phyloP scores from a whole-genome alignment of 2,113 vertebrate species.

The Eupsittula cactorum region DNA sequence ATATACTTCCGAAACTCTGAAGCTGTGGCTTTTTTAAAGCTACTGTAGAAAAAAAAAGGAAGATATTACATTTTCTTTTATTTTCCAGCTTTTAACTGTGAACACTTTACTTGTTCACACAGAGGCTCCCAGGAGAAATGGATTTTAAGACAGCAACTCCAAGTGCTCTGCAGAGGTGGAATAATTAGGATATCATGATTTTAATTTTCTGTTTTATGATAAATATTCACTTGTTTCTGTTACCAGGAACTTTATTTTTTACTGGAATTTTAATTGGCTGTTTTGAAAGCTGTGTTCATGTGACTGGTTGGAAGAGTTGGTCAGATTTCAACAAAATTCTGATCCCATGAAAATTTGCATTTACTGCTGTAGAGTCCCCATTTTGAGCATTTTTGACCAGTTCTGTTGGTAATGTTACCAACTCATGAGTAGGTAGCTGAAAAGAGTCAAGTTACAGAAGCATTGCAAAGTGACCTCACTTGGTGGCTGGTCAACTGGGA shows the following conservation, averaged over 20 bases:
- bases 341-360: not conserved
- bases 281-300: not conserved
- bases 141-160: not conserved
- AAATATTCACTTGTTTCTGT: not conserved
- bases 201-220: not conserved
- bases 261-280: not conserved
- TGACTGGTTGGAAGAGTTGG: not conserved
- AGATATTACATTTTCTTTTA: not conserved
- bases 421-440: not conserved
- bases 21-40: not conserved
- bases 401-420: not conserved
- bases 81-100: not conserved
- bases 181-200: not conserved
- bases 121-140: not conserved
- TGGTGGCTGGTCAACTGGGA: not conserved
- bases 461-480: not conserved
- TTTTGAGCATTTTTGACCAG: not conserved
- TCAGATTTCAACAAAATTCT: not conserved
- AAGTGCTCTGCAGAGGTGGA: slow-evolving; percentile 3
- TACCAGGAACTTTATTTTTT: not conserved
- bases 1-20: not conserved
- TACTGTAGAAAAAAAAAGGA: not conserved
- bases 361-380: not conserved
- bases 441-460: not conserved
- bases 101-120: not conserved